These are phyloP conservation scores for Morphnarchus princeps DNA, from an alignment of 2,113 vertebrate genomes.

Conservation along the genomic window DNA sequence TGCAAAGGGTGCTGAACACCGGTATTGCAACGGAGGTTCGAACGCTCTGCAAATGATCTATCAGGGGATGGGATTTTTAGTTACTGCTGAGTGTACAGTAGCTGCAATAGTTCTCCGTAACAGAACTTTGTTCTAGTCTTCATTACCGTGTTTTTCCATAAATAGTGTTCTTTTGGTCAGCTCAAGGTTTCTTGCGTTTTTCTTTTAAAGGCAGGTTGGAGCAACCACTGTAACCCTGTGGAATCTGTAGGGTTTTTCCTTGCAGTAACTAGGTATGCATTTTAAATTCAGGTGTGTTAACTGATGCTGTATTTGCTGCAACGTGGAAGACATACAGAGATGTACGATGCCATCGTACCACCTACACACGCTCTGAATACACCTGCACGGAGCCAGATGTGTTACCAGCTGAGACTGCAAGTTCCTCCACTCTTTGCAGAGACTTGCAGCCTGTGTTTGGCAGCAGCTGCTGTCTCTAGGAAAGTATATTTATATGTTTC, in stretches of 20 bases:
- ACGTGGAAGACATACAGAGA: background rate
- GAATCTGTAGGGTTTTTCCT: background rate
- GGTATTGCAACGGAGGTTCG: background rate
- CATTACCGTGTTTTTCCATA: background rate
- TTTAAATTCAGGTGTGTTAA: background rate
- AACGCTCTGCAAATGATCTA: background rate
- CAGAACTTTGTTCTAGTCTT: background rate
- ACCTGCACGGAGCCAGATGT: background rate
- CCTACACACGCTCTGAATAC: background rate
- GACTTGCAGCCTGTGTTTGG: background rate
- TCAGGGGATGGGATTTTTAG: background rate
- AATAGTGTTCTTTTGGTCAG: background rate
- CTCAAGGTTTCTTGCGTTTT: background rate
- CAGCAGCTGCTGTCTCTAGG: background rate
- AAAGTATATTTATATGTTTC: constrained; percentile 57
- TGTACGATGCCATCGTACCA: background rate
- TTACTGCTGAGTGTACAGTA: background rate
- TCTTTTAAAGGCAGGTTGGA: background rate
- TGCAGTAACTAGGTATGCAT: background rate
- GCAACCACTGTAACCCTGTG: background rate
- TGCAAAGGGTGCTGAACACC: background rate
- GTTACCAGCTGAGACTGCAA: background rate
- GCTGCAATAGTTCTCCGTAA: background rate
- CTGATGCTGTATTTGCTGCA: background rate
- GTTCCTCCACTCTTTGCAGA: background rate